phyloP scores from a whole-genome alignment of 2,888 invertebrate species.

The Eledona agricola region DNA sequence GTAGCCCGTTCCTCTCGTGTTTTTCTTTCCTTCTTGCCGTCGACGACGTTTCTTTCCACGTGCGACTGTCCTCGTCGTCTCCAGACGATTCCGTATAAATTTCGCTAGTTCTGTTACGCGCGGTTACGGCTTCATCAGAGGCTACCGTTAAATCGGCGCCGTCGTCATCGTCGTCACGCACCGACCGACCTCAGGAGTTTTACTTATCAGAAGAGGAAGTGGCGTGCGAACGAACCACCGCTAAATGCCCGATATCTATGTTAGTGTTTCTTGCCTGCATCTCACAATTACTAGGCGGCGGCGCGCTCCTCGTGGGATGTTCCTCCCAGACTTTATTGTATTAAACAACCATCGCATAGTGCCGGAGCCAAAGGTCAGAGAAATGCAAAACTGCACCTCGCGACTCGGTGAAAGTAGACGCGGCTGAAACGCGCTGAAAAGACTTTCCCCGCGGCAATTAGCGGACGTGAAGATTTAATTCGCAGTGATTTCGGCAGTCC shows the following conservation, averaged over 20 bases:
- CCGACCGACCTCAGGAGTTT: conserved; percentile 36
- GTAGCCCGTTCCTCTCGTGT: conserved; percentile 57
- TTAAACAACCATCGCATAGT: no score
- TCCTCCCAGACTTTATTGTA: conserved; percentile 16
- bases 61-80: conserved; percentile 36
- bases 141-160: neutral
- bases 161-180: conserved; percentile 1
- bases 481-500: no score
- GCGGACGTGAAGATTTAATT: no score
- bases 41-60: conserved; percentile 41
- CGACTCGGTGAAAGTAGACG: no score
- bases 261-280: conserved; percentile 47
- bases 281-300: conserved; percentile 29
- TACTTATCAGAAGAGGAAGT: conserved; percentile 54
- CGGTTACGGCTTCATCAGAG: no score
- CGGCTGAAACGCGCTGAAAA: no score
- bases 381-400: conserved; percentile 21
- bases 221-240: conserved; percentile 32
- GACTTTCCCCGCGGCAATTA: no score
- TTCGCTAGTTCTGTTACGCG: no score
- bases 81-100: no score
- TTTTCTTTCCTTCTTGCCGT: conserved; percentile 47
- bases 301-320: conserved; percentile 21
- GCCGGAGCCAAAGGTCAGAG: conserved; percentile 25
- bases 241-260: conserved; percentile 48